A percentile compares a stretch with the other conserved stretches of the same genome.
Conservation (phyloP, 2,113 vertebrate genomes). For the Pomatostomus ruficeps region DNA sequence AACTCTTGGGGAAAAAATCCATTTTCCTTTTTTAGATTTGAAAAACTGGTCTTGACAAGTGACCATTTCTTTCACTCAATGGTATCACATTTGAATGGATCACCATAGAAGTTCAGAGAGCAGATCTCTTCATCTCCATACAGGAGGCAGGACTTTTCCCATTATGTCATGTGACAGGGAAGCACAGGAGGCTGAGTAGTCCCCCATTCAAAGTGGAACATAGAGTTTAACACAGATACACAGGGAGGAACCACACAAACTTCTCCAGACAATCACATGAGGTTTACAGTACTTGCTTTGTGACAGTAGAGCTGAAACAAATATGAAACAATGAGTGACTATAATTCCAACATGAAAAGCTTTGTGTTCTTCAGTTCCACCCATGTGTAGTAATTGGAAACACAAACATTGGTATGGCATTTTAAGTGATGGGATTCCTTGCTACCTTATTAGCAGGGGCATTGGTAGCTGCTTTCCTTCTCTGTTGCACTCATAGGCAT, state of each 20-base stretch:
- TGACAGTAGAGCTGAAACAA: conserved; percentile 16
- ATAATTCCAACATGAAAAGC: not conserved
- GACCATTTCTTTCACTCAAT: not conserved
- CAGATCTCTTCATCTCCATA: not conserved
- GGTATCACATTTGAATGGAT: not conserved
- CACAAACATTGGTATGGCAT: not conserved
- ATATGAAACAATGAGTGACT: conserved; percentile 10
- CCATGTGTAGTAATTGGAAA: not conserved
- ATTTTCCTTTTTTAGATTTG: not conserved
- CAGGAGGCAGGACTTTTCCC: not conserved
- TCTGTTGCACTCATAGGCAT: not conserved
- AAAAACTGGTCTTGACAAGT: not conserved
- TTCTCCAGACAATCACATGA: not conserved
- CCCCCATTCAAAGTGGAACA: not conserved
- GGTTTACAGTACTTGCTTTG: not conserved
- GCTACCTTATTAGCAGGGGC: not conserved
- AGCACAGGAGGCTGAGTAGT: not conserved
- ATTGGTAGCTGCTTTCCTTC: not conserved
- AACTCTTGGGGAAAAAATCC: not conserved
- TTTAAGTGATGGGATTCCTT: not conserved
- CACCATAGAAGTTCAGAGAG: not conserved
- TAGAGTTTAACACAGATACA: not conserved
- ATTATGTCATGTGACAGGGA: not conserved
- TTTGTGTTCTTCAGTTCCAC: not conserved
- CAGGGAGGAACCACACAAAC: not conserved